These are phyloP conservation scores for Lemur catta DNA, from an alignment of 2,797 vertebrate genomes.

Conservation along the genomic window DNA sequence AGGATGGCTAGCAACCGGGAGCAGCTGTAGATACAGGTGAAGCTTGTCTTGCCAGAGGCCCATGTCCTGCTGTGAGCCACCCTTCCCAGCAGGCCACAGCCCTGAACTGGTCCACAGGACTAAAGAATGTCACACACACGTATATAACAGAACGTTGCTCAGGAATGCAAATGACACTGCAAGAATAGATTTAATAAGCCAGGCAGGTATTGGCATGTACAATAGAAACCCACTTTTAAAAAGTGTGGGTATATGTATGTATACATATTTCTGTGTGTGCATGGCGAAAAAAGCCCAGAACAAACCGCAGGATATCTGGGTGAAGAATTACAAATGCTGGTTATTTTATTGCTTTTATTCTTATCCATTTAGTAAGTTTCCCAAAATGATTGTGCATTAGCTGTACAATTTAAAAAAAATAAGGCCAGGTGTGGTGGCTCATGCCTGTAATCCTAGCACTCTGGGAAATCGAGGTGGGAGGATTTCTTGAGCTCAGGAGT, in stretches of 20 bases:
- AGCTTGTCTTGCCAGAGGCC: too few species aligned
- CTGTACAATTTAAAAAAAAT: neutral
- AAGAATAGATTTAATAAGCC: neutral
- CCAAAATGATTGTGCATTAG: neutral
- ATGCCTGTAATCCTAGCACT: too few species aligned
- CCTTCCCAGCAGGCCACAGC: too few species aligned
- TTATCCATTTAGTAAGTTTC: neutral
- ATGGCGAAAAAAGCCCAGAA: neutral
- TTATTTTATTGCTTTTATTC: neutral
- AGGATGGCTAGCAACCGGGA: too few species aligned
- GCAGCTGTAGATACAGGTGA: too few species aligned
- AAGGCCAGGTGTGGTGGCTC: too few species aligned
- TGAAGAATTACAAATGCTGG: neutral
- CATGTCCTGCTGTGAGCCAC: too few species aligned
- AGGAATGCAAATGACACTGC: neutral
- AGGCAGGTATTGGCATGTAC: neutral
- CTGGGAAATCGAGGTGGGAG: too few species aligned
- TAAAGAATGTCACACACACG: neutral
- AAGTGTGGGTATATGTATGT: too few species aligned
- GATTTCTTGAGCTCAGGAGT: too few species aligned
- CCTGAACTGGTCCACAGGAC: neutral
- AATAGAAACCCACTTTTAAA: neutral
- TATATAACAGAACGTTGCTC: too few species aligned
- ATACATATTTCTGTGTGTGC: neutral
- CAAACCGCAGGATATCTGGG: neutral